Percentiles rank a stretch among this genome's conserved stretches.
phyloP scores from a whole-genome alignment of 1,140 invertebrate species.

The Xylocopa sonorina region DNA sequence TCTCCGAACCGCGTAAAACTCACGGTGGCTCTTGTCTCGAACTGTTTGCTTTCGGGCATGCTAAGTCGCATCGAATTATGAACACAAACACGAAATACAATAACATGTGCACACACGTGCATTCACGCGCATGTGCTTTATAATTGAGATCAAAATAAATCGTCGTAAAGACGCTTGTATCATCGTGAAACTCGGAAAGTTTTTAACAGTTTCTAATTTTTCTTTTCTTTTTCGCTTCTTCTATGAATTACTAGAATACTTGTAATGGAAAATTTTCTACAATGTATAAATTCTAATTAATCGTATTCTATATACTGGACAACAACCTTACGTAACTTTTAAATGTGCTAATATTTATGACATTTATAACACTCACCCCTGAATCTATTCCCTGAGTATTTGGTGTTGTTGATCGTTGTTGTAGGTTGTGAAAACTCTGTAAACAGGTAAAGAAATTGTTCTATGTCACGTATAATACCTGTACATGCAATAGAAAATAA shows the following conservation, averaged over 20 bases:
- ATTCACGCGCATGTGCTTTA: slow-evolving; percentile 15
- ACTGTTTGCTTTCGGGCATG: not conserved
- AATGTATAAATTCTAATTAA: too few species aligned
- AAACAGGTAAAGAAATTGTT: slow-evolving; percentile 49
- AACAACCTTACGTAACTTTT: not conserved
- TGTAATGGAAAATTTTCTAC: not conserved
- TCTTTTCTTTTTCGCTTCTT: not conserved
- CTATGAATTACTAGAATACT: not conserved
- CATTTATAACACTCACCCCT: slow-evolving; percentile 74
- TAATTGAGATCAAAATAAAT: slow-evolving; percentile 37
- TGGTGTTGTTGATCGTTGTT: slow-evolving; percentile 80
- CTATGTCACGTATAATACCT: not conserved
- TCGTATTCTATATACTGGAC: too few species aligned
- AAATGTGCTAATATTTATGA: not conserved
- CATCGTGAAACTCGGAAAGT: not conserved
- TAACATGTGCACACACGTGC: slow-evolving; percentile 26
- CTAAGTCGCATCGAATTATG: not conserved
- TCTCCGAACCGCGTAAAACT: not conserved
- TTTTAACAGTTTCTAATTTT: not conserved
- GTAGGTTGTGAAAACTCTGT: slow-evolving; percentile 80
- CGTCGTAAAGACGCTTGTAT: not conserved
- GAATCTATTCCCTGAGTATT: slow-evolving; percentile 82
- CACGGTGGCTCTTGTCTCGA: not conserved
- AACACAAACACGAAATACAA: slow-evolving; percentile 13
- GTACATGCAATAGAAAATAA: not conserved